Base-by-base conservation (phyloP, 2,113 vertebrate genomes). In the Eclectus roratus region DNA sequence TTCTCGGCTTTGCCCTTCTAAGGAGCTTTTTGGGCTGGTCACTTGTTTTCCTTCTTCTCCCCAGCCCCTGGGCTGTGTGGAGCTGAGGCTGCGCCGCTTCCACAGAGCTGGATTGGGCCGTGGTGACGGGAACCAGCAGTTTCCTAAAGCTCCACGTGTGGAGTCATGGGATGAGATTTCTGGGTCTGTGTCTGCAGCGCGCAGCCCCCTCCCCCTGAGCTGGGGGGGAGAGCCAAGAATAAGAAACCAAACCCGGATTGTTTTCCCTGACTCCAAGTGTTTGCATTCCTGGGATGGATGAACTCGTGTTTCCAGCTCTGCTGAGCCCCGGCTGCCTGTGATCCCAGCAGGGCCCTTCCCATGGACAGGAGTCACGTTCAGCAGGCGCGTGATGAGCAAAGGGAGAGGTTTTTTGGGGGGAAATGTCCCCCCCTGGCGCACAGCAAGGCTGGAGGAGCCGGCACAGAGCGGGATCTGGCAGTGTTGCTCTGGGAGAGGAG, bases 171-270 rank as follows among this genome's bases (percentile, higher is more conserved):
- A 46, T 10, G 16, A 39, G 33, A 50, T 44, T 69, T 63, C 7
- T 33, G 71, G 50, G 60, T 28, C 78, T 65, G 46, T 74, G 29
- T 47, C 29, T 85, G 82, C n/a, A 72, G 29, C 78, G 46, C 3
- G 4, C 53, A 17, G 17, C 58, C 18, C 47, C 19, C 73, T 61
- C 37, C 81, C 15, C 20, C 80, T 1, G 0, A 39, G 50, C 52
- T 31, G 15, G 35, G 52, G 89, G 35, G 23, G n/a, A 3, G 29
- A 85, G 96, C 96, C 94, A 93, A 93, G 78, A 92, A 80, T 46
- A 82, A 93, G 93, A 90, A 47, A 46, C 37, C 68, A 29, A 46
- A 35, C 7, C 4, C 0, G 66, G 27, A 13, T 81, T 94, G 79
- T 71, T 88, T 91, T 76, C 79, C 66, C 70, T 46, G 65, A 61